A percentile compares a stretch with the other conserved stretches of the same genome.
These are phyloP conservation scores for Myripristis murdjan DNA, from an alignment of 2,797 vertebrate genomes.

Conservation along the genomic window DNA sequence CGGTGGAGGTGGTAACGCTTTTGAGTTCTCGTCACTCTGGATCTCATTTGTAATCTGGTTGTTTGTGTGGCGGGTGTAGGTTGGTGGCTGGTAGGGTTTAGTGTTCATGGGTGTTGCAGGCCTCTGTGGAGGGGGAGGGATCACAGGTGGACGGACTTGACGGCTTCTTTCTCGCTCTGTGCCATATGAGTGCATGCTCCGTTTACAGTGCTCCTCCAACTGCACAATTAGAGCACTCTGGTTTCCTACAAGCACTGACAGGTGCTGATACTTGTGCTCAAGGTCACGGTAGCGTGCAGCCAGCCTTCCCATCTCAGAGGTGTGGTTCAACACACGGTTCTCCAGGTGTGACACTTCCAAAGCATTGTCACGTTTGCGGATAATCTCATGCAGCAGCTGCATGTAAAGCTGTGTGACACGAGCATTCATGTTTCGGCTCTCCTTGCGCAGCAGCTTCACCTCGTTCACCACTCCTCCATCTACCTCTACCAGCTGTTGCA, in stretches of 20 bases:
- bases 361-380: constrained; percentile 93
- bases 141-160: constrained; percentile 50
- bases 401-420: constrained; percentile 96
- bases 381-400: constrained; percentile 96
- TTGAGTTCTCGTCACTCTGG: constrained; percentile 92
- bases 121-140: constrained; percentile 64
- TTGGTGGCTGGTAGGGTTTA: constrained; percentile 87
- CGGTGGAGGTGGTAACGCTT: constrained; percentile 82
- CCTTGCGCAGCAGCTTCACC: constrained; percentile 94
- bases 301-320: constrained; percentile 92
- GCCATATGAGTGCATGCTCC: constrained; percentile 5
- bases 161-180: constrained; percentile 57
- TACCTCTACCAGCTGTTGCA: constrained; percentile 94
- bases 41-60: constrained; percentile 94
- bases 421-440: constrained; percentile 97
- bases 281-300: constrained; percentile 92
- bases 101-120: constrained; percentile 72
- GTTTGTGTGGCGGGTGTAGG: constrained; percentile 83
- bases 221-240: constrained; percentile 84
- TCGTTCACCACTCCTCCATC: constrained; percentile 95
- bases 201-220: constrained; percentile 92
- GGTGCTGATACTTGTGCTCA: constrained; percentile 94
- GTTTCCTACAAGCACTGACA: constrained; percentile 82
- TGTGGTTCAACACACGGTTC: constrained; percentile 94
- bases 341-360: constrained; percentile 94